phyloP scores from a whole-genome alignment of 2,797 vertebrate genomes.

The Argya squamiceps region DNA sequence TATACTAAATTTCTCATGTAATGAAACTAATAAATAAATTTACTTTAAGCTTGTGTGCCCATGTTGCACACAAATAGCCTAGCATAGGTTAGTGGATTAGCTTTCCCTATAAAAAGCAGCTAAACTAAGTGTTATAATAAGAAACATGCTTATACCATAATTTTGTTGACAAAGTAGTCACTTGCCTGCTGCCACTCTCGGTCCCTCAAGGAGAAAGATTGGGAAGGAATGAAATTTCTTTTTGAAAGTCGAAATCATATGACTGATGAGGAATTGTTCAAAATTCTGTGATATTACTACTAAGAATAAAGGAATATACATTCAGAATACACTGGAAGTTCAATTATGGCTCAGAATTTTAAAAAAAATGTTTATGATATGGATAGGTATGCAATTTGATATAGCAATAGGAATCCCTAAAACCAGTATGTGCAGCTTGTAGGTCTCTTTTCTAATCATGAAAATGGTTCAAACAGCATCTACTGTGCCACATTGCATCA shows the following conservation, averaged over 20 bases:
- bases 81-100: neutral
- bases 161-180: neutral
- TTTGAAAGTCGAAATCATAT: neutral
- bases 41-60: neutral
- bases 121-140: neutral
- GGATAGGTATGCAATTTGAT: neutral
- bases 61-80: neutral
- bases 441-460: neutral
- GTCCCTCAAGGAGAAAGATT: neutral
- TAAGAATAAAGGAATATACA: neutral
- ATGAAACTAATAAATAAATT: neutral
- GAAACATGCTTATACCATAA: neutral
- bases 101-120: neutral
- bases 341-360: neutral
- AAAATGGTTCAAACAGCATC: neutral
- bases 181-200: neutral
- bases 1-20: neutral
- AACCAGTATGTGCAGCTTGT: neutral
- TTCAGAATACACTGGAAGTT: neutral
- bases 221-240: neutral
- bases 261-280: neutral
- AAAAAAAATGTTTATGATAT: neutral
- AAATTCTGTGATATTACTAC: neutral
- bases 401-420: neutral
- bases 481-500: neutral